Percentiles rank a stretch among this genome's conserved stretches.
Evolutionary conservation across 2,797 vertebrate species (phyloP).

Genomic region (Cirrhinus molitorella): DNA sequence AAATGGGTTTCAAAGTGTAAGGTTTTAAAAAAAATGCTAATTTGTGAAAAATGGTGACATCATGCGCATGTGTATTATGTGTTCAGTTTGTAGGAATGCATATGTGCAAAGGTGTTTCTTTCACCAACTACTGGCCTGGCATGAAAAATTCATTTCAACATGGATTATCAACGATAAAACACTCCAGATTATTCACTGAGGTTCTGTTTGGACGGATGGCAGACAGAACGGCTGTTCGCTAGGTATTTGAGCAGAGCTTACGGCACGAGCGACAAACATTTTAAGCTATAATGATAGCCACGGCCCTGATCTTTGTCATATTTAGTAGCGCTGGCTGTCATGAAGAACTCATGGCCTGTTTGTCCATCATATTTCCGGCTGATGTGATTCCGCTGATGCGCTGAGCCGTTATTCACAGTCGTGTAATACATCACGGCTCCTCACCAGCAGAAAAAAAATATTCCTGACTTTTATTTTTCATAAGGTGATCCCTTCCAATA

Average conservation of each 20-base stretch:
- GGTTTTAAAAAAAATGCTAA: no score
- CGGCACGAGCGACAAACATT: neutral
- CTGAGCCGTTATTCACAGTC: neutral
- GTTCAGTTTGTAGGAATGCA: no score
- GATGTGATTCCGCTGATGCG: neutral
- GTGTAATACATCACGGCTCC: constrained; percentile 14
- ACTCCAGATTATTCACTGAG: neutral
- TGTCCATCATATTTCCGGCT: neutral
- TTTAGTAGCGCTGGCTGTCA: neutral
- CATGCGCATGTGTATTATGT: no score
- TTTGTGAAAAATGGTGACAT: no score
- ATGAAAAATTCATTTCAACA: no score
- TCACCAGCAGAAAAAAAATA: constrained; percentile 64
- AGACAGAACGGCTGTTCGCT: neutral
- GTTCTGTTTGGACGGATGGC: neutral
- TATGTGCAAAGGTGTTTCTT: no score
- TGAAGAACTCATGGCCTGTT: neutral
- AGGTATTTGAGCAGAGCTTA: neutral
- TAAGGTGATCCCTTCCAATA: constrained; percentile 90
- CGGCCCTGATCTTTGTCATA: neutral
- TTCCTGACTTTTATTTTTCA: constrained; percentile 86
- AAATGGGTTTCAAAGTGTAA: no score
- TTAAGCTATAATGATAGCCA: neutral
- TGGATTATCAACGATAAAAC: no score
- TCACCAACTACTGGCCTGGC: no score